Percentiles rank a stretch among this genome's conserved stretches.
Conservation (phyloP, 2,888 invertebrate genomes). For the Mesorhabditis belari region DNA sequence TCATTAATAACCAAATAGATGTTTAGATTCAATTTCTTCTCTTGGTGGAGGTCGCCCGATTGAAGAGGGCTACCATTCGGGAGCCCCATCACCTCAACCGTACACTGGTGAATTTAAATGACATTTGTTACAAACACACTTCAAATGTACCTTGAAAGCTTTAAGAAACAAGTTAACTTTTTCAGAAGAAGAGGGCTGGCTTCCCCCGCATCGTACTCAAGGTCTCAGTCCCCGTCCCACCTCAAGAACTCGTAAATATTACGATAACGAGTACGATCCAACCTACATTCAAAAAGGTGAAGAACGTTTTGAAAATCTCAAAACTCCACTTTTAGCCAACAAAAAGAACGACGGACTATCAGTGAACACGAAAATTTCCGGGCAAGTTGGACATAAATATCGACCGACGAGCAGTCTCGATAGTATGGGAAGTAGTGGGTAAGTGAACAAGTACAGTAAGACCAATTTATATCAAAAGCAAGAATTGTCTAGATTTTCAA, state of each 20-base stretch:
- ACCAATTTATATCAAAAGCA: too few species aligned
- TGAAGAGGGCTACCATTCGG: slow-evolving; percentile 34
- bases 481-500: not conserved
- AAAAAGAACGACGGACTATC: not conserved
- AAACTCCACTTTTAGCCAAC: not conserved
- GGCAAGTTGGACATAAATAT: not conserved
- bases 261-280: slow-evolving; percentile 29
- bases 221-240: slow-evolving; percentile 28
- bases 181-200: slow-evolving; percentile 5
- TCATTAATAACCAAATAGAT: not conserved
- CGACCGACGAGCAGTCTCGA: not conserved
- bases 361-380: not conserved
- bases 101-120: slow-evolving; percentile 15
- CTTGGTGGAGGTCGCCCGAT: slow-evolving; percentile 35
- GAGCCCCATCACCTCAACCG: slow-evolving; percentile 28
- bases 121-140: slow-evolving; percentile 5
- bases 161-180: too few species aligned
- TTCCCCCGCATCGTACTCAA: slow-evolving; percentile 34
- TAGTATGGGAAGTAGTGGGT: not conserved
- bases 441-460: too few species aligned
- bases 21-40: slow-evolving; percentile 34
- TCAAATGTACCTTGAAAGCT: too few species aligned
- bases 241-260: slow-evolving; percentile 18
- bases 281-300: slow-evolving; percentile 15
- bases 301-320: not conserved